Evolutionary conservation across 2,797 vertebrate species (phyloP).

Genomic region (Sphaeramia orbicularis): DNA sequence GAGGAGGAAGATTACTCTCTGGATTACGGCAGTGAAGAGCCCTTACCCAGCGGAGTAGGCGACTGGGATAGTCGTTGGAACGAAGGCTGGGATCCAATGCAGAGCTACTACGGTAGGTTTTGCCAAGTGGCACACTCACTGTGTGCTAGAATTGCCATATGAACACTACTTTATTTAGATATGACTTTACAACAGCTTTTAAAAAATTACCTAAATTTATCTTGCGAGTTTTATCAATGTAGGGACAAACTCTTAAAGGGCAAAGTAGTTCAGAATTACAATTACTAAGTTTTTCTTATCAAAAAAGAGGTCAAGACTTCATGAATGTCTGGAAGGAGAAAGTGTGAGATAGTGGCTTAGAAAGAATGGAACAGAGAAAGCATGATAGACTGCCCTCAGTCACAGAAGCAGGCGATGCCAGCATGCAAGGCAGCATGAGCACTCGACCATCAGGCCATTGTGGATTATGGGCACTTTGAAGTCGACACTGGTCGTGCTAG

Average conservation of each 20-base stretch:
- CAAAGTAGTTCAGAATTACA: background rate
- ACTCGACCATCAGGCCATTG: conserved; percentile 76
- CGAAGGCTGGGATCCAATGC: conserved; percentile 88
- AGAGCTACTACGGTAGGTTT: conserved; percentile 88
- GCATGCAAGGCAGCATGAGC: conserved; percentile 70
- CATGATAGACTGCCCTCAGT: conserved; percentile 52
- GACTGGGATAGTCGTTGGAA: conserved; percentile 88
- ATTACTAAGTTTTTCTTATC: background rate
- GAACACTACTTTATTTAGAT: conserved; percentile 14
- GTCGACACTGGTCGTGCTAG: conserved; percentile 80
- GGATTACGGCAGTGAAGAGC: conserved; percentile 90
- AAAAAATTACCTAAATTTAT: background rate
- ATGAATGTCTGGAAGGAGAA: conserved; percentile 12
- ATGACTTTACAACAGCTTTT: conserved; percentile 20
- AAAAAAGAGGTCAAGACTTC: conserved; percentile 6
- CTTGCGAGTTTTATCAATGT: background rate
- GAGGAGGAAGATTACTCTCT: conserved; percentile 86
- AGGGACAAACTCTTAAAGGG: background rate
- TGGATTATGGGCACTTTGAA: conserved; percentile 76
- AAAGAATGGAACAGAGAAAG: conserved; percentile 30
- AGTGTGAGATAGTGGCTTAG: conserved; percentile 12
- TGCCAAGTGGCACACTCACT: conserved; percentile 37
- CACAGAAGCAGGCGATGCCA: conserved; percentile 59
- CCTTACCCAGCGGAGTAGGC: conserved; percentile 87
- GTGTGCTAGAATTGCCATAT: conserved; percentile 7